phyloP scores from a whole-genome alignment of 2,888 invertebrate genomes.

The Cantharis flavilabris region DNA sequence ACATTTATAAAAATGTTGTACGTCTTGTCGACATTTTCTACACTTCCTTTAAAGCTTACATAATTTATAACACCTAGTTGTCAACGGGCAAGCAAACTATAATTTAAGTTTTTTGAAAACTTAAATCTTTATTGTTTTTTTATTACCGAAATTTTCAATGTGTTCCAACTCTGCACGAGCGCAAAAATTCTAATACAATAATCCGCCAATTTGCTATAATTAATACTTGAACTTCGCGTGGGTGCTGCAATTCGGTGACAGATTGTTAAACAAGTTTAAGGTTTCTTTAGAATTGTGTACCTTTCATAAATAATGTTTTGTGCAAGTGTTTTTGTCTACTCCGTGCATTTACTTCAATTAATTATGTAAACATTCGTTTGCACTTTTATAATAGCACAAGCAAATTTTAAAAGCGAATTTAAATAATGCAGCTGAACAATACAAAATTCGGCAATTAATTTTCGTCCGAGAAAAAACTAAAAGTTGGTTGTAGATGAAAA shows the following conservation, averaged over 20 bases:
- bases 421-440: not conserved
- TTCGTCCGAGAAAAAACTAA: not conserved
- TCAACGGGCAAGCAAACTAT: conserved; percentile 49
- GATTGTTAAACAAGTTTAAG: not conserved
- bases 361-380: not conserved
- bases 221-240: not conserved
- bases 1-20: conserved; percentile 44
- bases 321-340: not conserved
- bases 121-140: not conserved
- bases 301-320: not conserved
- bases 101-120: conserved; percentile 47
- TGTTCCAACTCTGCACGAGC: not conserved
- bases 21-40: conserved; percentile 51
- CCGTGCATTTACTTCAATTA: not conserved
- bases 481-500: not conserved
- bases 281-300: not conserved
- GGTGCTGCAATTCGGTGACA: not conserved
- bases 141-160: not conserved
- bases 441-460: not conserved
- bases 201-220: not conserved
- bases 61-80: conserved; percentile 51
- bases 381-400: not conserved
- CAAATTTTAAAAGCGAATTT: not conserved
- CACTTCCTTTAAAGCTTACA: conserved; percentile 53
- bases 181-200: not conserved